Evolutionary conservation across 2,797 vertebrate species (phyloP).

Genomic region (Podarcis siculus): DNA sequence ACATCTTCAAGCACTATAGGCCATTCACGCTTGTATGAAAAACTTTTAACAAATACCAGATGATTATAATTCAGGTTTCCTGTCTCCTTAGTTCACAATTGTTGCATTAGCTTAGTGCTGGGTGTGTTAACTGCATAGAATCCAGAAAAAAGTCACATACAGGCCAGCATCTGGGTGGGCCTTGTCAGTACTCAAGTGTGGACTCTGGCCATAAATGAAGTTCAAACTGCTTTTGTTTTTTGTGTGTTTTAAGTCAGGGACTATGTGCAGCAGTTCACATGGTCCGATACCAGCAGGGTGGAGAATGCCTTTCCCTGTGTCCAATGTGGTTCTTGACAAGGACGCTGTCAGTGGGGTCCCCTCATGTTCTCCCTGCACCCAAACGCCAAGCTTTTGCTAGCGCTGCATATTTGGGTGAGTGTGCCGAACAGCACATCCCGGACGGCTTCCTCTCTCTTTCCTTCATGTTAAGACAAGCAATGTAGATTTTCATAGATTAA

Average conservation of each 20-base stretch:
- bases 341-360: accelerated
- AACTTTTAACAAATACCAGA: background rate
- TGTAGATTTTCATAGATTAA: background rate
- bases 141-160: slow-evolving; percentile 12
- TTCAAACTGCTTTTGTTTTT: background rate
- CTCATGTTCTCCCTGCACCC: background rate
- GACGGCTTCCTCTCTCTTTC: background rate
- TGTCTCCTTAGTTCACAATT: accelerated
- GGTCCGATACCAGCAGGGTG: background rate
- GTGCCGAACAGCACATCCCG: accelerated
- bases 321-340: background rate
- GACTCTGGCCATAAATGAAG: slow-evolving; percentile 5
- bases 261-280: background rate
- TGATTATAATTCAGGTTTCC: background rate
- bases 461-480: background rate
- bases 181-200: accelerated
- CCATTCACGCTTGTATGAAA: background rate
- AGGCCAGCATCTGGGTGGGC: slow-evolving; percentile 47
- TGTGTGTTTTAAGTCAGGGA: background rate
- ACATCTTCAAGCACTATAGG: background rate
- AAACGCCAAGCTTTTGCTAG: accelerated
- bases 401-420: background rate
- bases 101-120: accelerated
- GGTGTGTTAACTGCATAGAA: slow-evolving; percentile 10
- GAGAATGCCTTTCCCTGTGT: background rate